Evolutionary conservation across 2,797 vertebrate species (phyloP), one percentile per base, ranked within the genome.

Genomic region (Diplodus sargus): DNA sequence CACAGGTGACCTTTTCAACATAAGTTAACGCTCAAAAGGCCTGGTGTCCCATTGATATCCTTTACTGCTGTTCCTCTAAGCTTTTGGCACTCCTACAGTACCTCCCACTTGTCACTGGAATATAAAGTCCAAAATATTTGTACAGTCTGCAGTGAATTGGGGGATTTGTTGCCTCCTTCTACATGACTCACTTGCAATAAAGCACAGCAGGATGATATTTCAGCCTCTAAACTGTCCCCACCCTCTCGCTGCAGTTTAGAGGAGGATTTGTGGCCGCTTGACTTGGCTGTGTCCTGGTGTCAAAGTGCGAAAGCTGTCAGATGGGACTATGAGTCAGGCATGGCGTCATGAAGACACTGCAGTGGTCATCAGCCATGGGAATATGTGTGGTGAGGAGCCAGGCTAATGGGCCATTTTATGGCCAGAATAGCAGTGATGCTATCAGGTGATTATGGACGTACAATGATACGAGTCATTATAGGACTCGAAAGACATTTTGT

Each of bases 321-420:
- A 87, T 70, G 16, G 67, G 47, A 59, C 76, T 34, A 45, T 91
- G 90, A 92, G 78, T 92, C 91, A 90, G 76, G 59, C 30, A 68
- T 86, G 81, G 85, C 74, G 70, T 91, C 91, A 91, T 4, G 23
- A 56, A 45, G 84, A 57, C 65, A 54, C 72, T 63, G 79, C 84
- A 53, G 84, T 69, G 75, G 51, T 82, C 71, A 34, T 65, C 59
- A 20, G 79, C 69, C 53, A 39, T 71, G 78, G 62, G 67, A 70
- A 58, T 76, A 52, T 52, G 60, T 77, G 83, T 66, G 84, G 48
- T 73, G 64, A 59, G 54, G 47, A 47, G 64, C 51, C 47, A 12
- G 66, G 48, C 48, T 90, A 89, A 91, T 82, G 81, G 76, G 56
- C 75, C 45, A 9, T 88, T 89, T 91, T 84, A 90, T 82, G 74